Evolutionary conservation across 2,888 invertebrate genomes (phyloP).

Genomic region (Ecliptopera silaceata): DNA sequence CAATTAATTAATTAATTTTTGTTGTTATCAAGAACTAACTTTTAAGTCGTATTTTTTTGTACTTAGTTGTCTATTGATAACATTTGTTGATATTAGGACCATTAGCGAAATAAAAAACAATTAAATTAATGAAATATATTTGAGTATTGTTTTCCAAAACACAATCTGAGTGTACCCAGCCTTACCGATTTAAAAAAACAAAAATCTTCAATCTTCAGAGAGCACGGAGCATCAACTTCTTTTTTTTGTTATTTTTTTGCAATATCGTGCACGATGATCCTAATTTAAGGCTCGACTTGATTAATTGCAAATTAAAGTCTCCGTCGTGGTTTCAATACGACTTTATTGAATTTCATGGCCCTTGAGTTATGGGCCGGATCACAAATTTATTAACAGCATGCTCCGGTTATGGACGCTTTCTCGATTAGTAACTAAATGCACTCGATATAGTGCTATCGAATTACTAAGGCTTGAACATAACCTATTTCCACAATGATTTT

Average conservation of each 20-base stretch:
- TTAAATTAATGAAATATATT: no score
- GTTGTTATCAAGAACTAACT: no score
- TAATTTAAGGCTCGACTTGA: constrained; percentile 73
- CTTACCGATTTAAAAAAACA: constrained; percentile 2
- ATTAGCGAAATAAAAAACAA: no score
- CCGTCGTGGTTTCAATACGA: constrained; percentile 73
- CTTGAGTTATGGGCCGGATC: constrained; percentile 72
- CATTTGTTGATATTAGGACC: no score
- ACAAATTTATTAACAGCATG: constrained; percentile 68
- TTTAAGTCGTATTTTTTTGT: no score
- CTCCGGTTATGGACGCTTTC: constrained; percentile 51
- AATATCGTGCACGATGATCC: constrained; percentile 64
- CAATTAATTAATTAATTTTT: no score
- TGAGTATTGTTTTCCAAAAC: no score
- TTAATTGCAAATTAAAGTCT: constrained; percentile 81
- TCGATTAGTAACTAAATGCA: constrained; percentile 19
- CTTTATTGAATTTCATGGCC: constrained; percentile 81
- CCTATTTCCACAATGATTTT: no score
- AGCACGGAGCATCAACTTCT: constrained; percentile 9
- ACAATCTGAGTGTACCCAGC: not conserved
- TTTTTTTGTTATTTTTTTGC: constrained; percentile 46
- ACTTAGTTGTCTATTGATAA: no score
- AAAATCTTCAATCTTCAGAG: constrained; percentile 8
- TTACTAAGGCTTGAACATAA: no score
- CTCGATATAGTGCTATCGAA: not conserved